These are phyloP conservation scores for Amblyjoppa fuscipennis DNA, from an alignment of 2,888 invertebrate species.

Conservation along the genomic window DNA sequence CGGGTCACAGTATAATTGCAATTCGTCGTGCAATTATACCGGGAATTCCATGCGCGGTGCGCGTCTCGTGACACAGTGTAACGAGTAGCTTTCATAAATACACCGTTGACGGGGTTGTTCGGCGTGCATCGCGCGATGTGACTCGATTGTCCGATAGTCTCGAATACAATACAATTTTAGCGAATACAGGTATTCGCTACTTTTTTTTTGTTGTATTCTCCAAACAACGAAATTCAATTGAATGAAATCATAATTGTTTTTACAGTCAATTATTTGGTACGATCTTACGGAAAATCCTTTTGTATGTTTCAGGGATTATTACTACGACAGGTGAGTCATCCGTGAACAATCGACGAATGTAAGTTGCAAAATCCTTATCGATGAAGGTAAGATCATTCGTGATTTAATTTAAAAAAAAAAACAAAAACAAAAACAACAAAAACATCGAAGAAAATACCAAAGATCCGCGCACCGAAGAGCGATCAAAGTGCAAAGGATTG, in stretches of 20 bases:
- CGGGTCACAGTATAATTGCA: too few species aligned
- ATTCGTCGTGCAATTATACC: too few species aligned
- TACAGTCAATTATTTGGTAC: background rate
- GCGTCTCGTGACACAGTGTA: too few species aligned
- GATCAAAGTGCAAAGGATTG: background rate
- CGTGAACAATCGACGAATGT: background rate
- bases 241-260: background rate
- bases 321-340: slow-evolving; percentile 88
- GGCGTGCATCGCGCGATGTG: too few species aligned
- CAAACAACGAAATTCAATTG: background rate
- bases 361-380: slow-evolving; percentile 2
- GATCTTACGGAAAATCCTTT: slow-evolving; percentile 62
- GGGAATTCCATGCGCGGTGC: too few species aligned
- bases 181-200: too few species aligned
- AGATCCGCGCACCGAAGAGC: background rate
- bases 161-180: too few species aligned
- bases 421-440: too few species aligned
- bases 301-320: slow-evolving; percentile 89
- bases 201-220: background rate
- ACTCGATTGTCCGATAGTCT: too few species aligned
- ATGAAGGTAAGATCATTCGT: background rate
- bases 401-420: background rate
- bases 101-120: too few species aligned
- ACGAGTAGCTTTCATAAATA: too few species aligned
- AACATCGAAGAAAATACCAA: background rate